Evolutionary conservation across 2,797 vertebrate genomes (phyloP), one percentile per base, ranked within the genome.

Genomic region (Manis crassicaudata): DNA sequence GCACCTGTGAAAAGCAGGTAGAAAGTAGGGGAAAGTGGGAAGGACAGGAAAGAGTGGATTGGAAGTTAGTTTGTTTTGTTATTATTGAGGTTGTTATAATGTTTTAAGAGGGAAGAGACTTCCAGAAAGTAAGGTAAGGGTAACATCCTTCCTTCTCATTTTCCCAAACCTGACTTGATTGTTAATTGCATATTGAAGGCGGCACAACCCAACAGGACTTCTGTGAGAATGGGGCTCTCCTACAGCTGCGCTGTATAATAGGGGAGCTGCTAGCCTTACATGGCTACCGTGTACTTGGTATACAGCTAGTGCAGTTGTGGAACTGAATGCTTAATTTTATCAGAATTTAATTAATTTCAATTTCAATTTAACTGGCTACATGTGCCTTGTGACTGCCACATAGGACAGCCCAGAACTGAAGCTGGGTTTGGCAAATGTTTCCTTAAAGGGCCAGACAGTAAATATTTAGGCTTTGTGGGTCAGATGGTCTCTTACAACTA

Each of bases 181-280:
- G 81, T 7, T 35, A 37, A 68, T 27, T 88, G 17, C 29, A 21
- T 17, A 25, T 63, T 88, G n/a, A 70, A 52, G 58, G 46, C 10
- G 35, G 27, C 27, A 17, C 21, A 23, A 14, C 20, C 32, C 65
- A 23, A 2, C 0, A 73, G 83, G 68, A 63, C 13, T 9, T 29
- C 10, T 54, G 2, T 18, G 32, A 12, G 2, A 5, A 14, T 21
- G 6, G 5, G 1, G 3, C 52, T 58, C 32, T 21, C 46, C 60
- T 29, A 0, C 0, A 6, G 35, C 4, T 43, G 11, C 32, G 5
- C 6, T 3, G 23, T 4, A 4, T n/a, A 7, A 9, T 4, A 58
- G 54, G 29, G 21, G 4, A 32, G 9, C 56, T n/a, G 21, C 12
- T 16, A 3, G 27, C 12, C 60, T 43, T 14, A 5, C 9, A 7